Percentiles rank a stretch among this genome's conserved stretches.
Evolutionary conservation across 2,888 invertebrate species (phyloP).

Genomic region (Nymphalis urticae): DNA sequence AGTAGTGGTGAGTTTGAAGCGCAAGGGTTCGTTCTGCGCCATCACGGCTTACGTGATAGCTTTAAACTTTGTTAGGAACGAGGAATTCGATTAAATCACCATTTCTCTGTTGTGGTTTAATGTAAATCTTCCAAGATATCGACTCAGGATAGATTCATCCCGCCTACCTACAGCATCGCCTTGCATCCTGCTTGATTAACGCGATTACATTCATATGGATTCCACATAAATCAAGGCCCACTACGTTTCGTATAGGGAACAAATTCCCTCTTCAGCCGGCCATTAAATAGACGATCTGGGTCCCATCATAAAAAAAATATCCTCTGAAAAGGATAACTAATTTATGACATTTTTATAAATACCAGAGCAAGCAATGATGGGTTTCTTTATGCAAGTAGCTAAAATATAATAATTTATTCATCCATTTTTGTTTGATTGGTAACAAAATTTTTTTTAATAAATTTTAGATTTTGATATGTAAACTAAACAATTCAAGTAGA

Average conservation of each 20-base stretch:
- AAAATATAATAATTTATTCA: too few relatives aligned
- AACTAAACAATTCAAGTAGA: too few relatives aligned
- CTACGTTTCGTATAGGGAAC: slow-evolving; percentile 52
- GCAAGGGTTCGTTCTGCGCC: too few relatives aligned
- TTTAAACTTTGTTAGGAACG: too few relatives aligned
- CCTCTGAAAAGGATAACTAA: background rate
- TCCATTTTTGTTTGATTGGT: too few relatives aligned
- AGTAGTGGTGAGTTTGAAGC: too few relatives aligned
- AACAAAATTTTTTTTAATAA: too few relatives aligned
- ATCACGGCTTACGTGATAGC: too few relatives aligned
- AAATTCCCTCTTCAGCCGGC: slow-evolving; percentile 58
- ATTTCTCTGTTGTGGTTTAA: background rate
- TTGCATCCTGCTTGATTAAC: slow-evolving; percentile 57
- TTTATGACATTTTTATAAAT: background rate
- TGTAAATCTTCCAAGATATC: slow-evolving; percentile 9
- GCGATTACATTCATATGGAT: slow-evolving; percentile 79
- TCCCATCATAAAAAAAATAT: background rate
- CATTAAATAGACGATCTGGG: slow-evolving; percentile 42
- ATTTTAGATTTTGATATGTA: too few relatives aligned
- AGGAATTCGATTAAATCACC: background rate
- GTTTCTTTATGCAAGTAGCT: too few relatives aligned
- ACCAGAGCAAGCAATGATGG: too few relatives aligned
- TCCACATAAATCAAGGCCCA: slow-evolving; percentile 74
- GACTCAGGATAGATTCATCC: slow-evolving; percentile 7
- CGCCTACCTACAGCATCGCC: slow-evolving; percentile 49